Conservation (phyloP, 2,113 vertebrate species). For the Butorides virescens region DNA sequence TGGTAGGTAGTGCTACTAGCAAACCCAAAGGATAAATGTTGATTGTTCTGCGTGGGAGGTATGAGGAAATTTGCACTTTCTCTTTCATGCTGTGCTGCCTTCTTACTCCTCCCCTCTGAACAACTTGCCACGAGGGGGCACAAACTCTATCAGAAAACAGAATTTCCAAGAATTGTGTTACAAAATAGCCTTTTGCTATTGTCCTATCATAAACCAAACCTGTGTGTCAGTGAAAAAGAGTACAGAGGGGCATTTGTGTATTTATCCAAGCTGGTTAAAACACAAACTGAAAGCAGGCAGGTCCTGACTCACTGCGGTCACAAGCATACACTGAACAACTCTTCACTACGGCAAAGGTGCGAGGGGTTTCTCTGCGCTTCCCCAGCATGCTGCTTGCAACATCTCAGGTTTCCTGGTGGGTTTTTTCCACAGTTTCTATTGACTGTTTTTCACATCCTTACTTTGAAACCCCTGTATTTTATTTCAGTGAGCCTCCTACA, state of each 20-base stretch:
- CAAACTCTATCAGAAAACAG: background rate
- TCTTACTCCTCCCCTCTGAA: background rate
- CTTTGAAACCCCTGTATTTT: background rate
- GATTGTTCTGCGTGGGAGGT: background rate
- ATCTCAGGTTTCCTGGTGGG: background rate
- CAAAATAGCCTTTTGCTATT: background rate
- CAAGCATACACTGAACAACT: background rate
- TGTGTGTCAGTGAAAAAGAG: background rate
- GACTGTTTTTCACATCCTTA: background rate
- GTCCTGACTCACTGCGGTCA: fast-evolving
- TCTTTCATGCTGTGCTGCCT: background rate
- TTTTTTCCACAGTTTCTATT: background rate
- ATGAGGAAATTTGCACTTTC: background rate
- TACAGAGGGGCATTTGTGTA: background rate
- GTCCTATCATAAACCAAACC: background rate
- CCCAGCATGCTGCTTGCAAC: fast-evolving
- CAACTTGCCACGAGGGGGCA: background rate
- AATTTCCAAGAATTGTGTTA: background rate
- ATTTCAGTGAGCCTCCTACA: background rate
- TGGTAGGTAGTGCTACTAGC: background rate
- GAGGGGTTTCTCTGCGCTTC: background rate
- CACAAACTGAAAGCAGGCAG: background rate
- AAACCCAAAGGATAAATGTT: background rate
- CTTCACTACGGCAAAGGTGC: background rate
- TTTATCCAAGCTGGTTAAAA: background rate